Percentiles rank a stretch among this genome's conserved stretches.
phyloP scores from a whole-genome alignment of 2,113 vertebrate species.

The Dasyornis broadbenti region DNA sequence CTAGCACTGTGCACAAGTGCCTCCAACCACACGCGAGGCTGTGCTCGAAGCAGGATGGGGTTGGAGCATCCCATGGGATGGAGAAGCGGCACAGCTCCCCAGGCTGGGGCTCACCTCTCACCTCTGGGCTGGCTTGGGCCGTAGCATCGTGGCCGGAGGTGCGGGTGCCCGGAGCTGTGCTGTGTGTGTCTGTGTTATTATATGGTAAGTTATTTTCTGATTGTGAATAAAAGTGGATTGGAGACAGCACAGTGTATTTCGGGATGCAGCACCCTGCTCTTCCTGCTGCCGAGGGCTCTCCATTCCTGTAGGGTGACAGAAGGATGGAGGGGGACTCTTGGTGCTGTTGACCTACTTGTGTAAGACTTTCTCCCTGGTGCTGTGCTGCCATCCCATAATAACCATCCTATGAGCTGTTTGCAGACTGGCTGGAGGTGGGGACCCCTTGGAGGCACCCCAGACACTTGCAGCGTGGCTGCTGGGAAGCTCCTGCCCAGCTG shows the following conservation, averaged over 20 bases:
- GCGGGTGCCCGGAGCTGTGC: background rate
- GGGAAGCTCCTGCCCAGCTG: background rate
- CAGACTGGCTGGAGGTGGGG: background rate
- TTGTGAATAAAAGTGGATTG: constrained; percentile 68
- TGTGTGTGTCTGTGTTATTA: constrained; percentile 41
- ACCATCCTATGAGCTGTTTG: background rate
- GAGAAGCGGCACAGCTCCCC: background rate
- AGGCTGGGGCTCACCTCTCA: background rate
- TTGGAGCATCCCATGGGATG: background rate
- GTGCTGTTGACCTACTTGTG: background rate
- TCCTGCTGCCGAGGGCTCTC: background rate
- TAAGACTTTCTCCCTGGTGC: background rate
- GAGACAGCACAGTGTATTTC: background rate
- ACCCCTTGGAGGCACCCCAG: accelerated
- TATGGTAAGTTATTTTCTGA: constrained; percentile 70
- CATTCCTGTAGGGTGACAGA: background rate
- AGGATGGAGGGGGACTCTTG: background rate
- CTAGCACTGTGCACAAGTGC: background rate
- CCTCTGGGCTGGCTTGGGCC: background rate
- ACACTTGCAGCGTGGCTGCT: background rate
- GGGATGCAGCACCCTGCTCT: background rate
- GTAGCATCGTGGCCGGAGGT: background rate
- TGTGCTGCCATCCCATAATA: background rate
- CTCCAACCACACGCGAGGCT: background rate
- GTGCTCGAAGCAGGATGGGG: background rate